Percentiles rank a stretch among this genome's conserved stretches.
phyloP scores from a whole-genome alignment of 2,888 invertebrate species.

The Nephrotoma guestfalica region DNA sequence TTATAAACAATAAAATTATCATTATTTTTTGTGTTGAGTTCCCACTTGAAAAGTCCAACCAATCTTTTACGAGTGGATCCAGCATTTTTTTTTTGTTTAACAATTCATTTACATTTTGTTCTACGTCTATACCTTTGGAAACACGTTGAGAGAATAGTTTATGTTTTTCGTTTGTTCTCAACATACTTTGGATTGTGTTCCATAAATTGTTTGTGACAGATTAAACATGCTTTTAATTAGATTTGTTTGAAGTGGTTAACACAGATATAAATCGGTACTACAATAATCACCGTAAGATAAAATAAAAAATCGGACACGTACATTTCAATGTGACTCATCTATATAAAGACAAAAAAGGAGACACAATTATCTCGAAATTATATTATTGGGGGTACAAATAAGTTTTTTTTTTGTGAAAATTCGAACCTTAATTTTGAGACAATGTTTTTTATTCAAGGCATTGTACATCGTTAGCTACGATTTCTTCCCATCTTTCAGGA shows the following conservation, averaged over 20 bases:
- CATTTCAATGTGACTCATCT: too few species aligned
- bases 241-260: not conserved
- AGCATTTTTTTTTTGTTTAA: not conserved
- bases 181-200: not conserved
- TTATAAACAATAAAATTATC: not conserved
- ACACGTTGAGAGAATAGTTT: not conserved
- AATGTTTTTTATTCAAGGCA: too few species aligned
- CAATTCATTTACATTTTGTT: not conserved
- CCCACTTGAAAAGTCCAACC: not conserved
- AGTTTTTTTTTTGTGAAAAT: too few species aligned
- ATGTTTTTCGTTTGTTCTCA: not conserved
- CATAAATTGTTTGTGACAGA: not conserved
- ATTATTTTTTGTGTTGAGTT: not conserved
- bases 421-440: too few species aligned
- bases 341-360: too few species aligned
- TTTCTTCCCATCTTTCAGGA: too few species aligned
- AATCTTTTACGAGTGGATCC: not conserved
- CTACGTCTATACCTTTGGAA: not conserved
- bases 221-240: not conserved
- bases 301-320: too few species aligned
- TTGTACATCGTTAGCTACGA: too few species aligned
- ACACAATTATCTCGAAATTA: too few species aligned
- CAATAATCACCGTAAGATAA: too few species aligned
- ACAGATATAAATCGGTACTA: not conserved
- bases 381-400: too few species aligned